Percentiles rank a stretch among this genome's conserved stretches.
These are phyloP conservation scores for Intellagama lesueurii DNA, from an alignment of 2,797 vertebrate genomes.

Conservation along the genomic window DNA sequence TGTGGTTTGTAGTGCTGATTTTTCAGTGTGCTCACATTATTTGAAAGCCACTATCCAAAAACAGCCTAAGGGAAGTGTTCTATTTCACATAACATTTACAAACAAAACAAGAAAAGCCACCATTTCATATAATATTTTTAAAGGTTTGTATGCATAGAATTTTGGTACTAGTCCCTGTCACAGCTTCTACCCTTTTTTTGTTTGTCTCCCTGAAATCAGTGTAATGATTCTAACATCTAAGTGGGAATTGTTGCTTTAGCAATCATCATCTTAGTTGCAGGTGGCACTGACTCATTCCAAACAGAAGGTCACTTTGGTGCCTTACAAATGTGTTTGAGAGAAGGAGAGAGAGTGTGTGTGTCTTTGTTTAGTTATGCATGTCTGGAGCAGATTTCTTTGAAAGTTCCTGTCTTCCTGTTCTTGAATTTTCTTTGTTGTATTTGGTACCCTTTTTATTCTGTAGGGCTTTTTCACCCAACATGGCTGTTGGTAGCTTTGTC, in stretches of 20 bases:
- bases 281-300: not conserved
- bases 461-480: not conserved
- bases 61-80: slow-evolving; percentile 18
- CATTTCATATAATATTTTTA: slow-evolving; percentile 48
- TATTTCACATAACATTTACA: slow-evolving; percentile 43
- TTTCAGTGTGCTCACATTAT: not conserved
- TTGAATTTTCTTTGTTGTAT: not conserved
- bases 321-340: not conserved
- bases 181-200: not conserved
- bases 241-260: not conserved
- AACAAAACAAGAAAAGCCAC: slow-evolving; percentile 8
- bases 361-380: not conserved
- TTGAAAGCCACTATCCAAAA: slow-evolving; percentile 50
- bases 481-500: not conserved
- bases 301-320: not conserved
- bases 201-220: slow-evolving; percentile 59
- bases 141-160: not conserved
- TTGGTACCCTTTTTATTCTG: not conserved
- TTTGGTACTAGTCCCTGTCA: not conserved
- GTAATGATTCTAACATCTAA: slow-evolving; percentile 46
- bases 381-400: not conserved
- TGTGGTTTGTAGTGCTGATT: slow-evolving; percentile 59
- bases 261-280: not conserved
- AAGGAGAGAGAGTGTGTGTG: too few relatives aligned
- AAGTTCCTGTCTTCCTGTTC: not conserved